phyloP scores from a whole-genome alignment of 1,140 invertebrate genomes.

The Euura lappo region DNA sequence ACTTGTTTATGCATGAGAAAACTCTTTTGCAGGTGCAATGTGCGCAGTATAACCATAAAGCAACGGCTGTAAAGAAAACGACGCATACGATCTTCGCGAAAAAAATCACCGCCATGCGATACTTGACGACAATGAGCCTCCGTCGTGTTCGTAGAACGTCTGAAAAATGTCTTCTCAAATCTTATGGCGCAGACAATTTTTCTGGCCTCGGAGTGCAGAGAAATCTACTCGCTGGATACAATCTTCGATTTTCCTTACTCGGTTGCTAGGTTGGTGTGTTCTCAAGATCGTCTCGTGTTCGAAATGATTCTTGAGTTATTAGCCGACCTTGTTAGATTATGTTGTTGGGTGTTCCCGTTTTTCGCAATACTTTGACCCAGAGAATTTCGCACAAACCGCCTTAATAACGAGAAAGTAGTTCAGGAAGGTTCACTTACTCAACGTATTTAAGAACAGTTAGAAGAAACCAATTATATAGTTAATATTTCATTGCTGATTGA shows the following conservation, averaged over 20 bases:
- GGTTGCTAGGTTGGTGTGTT: no score
- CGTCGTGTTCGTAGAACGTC: neutral
- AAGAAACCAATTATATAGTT: neutral
- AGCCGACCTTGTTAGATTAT: no score
- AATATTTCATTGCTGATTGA: conserved; percentile 7
- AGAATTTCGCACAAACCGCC: neutral
- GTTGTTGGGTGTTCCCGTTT: neutral
- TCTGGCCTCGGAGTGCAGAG: neutral
- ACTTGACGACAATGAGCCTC: neutral
- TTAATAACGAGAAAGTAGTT: neutral
- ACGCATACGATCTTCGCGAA: no score
- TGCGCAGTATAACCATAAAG: neutral
- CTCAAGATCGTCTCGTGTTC: no score
- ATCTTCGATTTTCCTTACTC: no score
- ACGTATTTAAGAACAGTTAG: conserved; percentile 2
- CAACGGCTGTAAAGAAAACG: conserved; percentile 8
- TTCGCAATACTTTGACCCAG: neutral
- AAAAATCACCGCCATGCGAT: no score
- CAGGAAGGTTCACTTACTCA: neutral
- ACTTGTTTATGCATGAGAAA: conserved; percentile 18
- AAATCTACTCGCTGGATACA: neutral
- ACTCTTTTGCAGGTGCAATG: conserved; percentile 11
- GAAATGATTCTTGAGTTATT: no score
- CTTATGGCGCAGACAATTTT: neutral
- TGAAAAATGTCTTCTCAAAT: neutral